Percentiles rank a stretch among this genome's conserved stretches.
Conservation (phyloP, 2,888 invertebrate species). For the Clunio marinus region DNA sequence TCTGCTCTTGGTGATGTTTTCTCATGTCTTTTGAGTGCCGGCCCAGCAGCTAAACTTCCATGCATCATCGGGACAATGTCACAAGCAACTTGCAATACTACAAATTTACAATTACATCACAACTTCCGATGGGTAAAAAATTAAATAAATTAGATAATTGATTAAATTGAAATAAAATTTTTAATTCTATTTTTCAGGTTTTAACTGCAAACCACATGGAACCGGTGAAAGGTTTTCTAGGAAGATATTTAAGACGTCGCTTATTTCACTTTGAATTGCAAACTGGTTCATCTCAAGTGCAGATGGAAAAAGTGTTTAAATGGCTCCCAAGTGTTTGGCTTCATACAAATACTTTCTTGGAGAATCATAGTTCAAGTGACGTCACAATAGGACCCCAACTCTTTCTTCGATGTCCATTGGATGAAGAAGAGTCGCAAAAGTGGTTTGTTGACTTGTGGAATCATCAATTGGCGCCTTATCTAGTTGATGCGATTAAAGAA, state of each 20-base stretch:
- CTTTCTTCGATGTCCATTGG: slow-evolving; percentile 68
- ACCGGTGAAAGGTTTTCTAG: slow-evolving; percentile 92
- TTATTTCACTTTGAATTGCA: slow-evolving; percentile 70
- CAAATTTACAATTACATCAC: slow-evolving; percentile 90
- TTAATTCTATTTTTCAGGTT: slow-evolving; percentile 53
- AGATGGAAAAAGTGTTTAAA: slow-evolving; percentile 80
- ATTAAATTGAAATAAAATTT: slow-evolving; percentile 48
- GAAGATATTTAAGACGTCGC: slow-evolving; percentile 65
- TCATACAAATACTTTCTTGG: slow-evolving; percentile 90
- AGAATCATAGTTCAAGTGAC: slow-evolving; percentile 93
- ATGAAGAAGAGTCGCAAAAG: slow-evolving; percentile 68
- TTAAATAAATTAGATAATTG: background rate
- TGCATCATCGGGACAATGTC: slow-evolving; percentile 96
- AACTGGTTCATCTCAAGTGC: slow-evolving; percentile 68
- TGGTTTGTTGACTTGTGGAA: slow-evolving; percentile 99
- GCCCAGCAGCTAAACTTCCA: slow-evolving; percentile 73
- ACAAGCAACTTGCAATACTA: slow-evolving; percentile 87
- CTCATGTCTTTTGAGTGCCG: slow-evolving; percentile 80
- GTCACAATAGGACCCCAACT: slow-evolving; percentile 85
- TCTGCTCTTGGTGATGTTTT: slow-evolving; percentile 88
- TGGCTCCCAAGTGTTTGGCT: slow-evolving; percentile 96
- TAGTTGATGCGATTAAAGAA: slow-evolving; percentile 90
- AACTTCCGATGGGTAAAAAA: slow-evolving; percentile 79
- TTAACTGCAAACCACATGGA: slow-evolving; percentile 97
- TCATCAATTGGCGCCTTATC: slow-evolving; percentile 92